Conservation (phyloP, 2,888 invertebrate species). For the Amitus sp. region DNA sequence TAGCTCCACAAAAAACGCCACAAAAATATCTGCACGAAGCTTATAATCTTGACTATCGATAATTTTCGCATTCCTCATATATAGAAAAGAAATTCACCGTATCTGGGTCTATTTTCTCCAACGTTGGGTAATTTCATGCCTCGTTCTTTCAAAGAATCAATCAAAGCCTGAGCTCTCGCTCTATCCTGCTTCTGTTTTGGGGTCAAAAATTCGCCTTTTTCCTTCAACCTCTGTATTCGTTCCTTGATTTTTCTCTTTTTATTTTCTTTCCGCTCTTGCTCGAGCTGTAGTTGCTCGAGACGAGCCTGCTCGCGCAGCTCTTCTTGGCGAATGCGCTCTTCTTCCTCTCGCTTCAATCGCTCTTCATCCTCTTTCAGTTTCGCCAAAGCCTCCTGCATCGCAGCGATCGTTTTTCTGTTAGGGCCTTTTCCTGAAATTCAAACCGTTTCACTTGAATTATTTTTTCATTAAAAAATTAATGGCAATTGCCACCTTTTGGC, state of each 20-base stretch:
- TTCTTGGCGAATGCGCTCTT: constrained; percentile 79
- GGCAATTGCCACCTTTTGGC: constrained; percentile 67
- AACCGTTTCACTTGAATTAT: too few relatives aligned
- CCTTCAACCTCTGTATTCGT: constrained; percentile 89
- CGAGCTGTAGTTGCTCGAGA: constrained; percentile 79
- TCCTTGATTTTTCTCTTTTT: constrained; percentile 94
- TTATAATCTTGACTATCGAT: too few relatives aligned
- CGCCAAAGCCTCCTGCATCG: constrained; percentile 90
- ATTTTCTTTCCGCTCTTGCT: constrained; percentile 87
- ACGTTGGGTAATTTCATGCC: constrained; percentile 84
- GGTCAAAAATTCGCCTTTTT: constrained; percentile 95
- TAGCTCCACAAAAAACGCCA: too few relatives aligned
- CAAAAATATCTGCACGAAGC: too few relatives aligned
- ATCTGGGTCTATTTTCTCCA: constrained; percentile 69
- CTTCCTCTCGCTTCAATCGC: constrained; percentile 76
- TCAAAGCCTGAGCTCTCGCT: constrained; percentile 86
- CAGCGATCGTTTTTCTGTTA: constrained; percentile 86
- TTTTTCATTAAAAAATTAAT: too few relatives aligned
- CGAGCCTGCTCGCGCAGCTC: constrained; percentile 80
- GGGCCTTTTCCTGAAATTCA: constrained; percentile 73
- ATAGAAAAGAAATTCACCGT: constrained; percentile 65
- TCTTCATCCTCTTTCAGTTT: constrained; percentile 92
- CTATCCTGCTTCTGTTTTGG: constrained; percentile 93
- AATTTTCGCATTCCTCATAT: too few relatives aligned
- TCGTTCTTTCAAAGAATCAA: constrained; percentile 89